Conservation (phyloP, 2,888 invertebrate genomes). For the Macropis europaea region DNA sequence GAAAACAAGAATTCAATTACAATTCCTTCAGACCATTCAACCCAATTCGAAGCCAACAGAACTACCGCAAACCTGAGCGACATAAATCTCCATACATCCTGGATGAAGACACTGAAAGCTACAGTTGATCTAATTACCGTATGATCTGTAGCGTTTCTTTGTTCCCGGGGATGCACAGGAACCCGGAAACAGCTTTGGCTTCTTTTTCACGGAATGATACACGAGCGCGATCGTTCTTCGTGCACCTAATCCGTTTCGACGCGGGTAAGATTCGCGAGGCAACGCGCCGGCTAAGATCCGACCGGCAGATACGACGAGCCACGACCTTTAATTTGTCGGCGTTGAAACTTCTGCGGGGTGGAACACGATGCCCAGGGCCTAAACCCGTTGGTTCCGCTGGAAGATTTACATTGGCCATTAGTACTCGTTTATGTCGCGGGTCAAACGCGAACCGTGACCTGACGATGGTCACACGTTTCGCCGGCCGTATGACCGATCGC, state of each 20-base stretch:
- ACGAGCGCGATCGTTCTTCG: conserved; percentile 48
- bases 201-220: conserved; percentile 49
- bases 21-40: no score
- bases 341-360: neutral
- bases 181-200: conserved; percentile 55
- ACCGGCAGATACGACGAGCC: neutral
- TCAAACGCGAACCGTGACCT: conserved; percentile 26
- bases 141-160: conserved; percentile 46
- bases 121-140: conserved; percentile 41
- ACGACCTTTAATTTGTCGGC: conserved; percentile 13
- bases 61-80: neutral
- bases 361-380: neutral
- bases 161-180: conserved; percentile 51
- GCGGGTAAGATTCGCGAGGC: neutral
- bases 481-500: neutral
- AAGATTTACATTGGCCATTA: conserved; percentile 50
- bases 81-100: neutral
- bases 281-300: neutral
- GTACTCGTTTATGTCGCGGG: conserved; percentile 26
- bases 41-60: no score
- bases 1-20: no score
- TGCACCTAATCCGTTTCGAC: conserved; percentile 29
- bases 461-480: neutral
- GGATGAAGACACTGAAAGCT: neutral
- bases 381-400: conserved; percentile 28